Evolutionary conservation across 2,113 vertebrate species (phyloP).

Genomic region (Xiphorhynchus elegans): DNA sequence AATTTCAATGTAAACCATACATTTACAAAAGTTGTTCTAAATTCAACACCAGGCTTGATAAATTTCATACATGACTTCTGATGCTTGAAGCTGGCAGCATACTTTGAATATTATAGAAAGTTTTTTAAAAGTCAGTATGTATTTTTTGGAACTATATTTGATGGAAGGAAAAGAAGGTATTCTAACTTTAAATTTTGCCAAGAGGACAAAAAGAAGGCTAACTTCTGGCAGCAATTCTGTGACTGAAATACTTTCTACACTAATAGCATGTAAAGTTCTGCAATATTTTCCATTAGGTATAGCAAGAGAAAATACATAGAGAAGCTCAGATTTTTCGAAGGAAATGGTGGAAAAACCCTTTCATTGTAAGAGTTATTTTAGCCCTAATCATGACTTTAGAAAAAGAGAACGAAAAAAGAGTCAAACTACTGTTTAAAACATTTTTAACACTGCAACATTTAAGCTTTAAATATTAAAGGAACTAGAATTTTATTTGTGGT

Average conservation of each 20-base stretch:
- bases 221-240: background rate
- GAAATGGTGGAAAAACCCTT: background rate
- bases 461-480: background rate
- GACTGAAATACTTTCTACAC: background rate
- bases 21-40: background rate
- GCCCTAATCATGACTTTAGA: background rate
- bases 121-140: background rate
- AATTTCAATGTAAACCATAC: background rate
- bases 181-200: background rate
- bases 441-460: background rate
- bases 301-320: background rate
- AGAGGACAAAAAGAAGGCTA: background rate
- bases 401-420: background rate
- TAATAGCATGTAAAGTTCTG: background rate
- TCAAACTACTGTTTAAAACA: background rate
- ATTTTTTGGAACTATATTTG: background rate
- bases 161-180: background rate
- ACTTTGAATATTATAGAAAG: background rate
- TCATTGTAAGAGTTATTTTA: background rate
- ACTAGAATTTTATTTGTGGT: background rate
- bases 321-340: background rate
- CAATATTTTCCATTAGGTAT: background rate
- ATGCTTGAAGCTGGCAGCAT: background rate
- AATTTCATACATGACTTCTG: background rate
- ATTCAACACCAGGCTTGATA: background rate